Evolutionary conservation across 2,797 vertebrate genomes (phyloP), one percentile per base, ranked within the genome.

Genomic region (Galagoides demidoff): DNA sequence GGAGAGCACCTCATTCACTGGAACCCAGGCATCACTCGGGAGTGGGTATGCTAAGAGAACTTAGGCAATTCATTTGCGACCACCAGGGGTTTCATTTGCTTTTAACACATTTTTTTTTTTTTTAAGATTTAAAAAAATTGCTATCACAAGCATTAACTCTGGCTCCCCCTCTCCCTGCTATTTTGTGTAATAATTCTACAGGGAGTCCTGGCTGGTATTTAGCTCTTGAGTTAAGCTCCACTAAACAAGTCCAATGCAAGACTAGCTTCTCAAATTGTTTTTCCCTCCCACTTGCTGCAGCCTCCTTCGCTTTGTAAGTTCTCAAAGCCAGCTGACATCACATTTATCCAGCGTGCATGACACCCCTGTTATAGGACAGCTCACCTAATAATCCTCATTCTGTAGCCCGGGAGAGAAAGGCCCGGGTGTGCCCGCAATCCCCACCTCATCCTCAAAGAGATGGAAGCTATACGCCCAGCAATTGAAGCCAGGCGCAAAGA

Each of bases 41-140:
- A 95, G 89, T 1, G 23, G 92, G 95, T 74, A 95, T 90, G 95
- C 96, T 96, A 92, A 97, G 97, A 97, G 96, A 97, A 98, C 97
- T 96, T 97, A 98, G 92, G 95, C 97, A 97, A 98, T 98, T 98
- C 97, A 97, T 97, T 98, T 96, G 97, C 90, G 52, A 97, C 98
- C 98, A 97, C 97, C 93, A 93, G 97, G 92, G 97, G 97, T 88
- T 97, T 98, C 97, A 90, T 96, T 98, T 96, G 98, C 97, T 98
- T 98, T 98, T 97, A 98, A 98, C 79, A 92, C 95, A 29, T 86
- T 93, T 93, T 96, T 93, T 92, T 93, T 92, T 78, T 85, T 90
- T 66, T 71, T 64, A 52, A 39, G 74, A 88, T 83, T 94, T 90
- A 70, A 96, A 97, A 88, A 9, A 86, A 79, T 92, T 95, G 92